Evolutionary conservation across 2,113 vertebrate species (phyloP).

Genomic region (Sebastes fasciatus): DNA sequence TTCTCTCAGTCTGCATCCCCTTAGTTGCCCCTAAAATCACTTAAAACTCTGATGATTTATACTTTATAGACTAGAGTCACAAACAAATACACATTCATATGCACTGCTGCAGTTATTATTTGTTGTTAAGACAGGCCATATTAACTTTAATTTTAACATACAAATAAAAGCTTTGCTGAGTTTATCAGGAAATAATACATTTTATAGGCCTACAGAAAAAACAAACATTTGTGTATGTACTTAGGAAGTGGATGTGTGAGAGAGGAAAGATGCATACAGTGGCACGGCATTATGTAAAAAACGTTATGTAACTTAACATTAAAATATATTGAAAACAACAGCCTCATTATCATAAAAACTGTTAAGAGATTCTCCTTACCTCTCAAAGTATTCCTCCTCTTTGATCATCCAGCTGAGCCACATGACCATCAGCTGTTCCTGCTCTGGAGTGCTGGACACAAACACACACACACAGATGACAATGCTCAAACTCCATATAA

Average conservation of each 20-base stretch:
- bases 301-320: too few relatives aligned
- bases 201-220: too few relatives aligned
- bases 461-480: background rate
- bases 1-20: background rate
- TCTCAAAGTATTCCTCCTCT: constrained; percentile 99
- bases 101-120: constrained; percentile 24
- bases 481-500: background rate
- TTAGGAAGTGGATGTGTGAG: too few relatives aligned
- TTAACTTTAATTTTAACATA: constrained; percentile 8
- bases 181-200: background rate
- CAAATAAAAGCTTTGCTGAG: background rate
- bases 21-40: background rate
- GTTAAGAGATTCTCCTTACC: constrained; percentile 80
- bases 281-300: too few relatives aligned
- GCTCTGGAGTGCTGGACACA: constrained; percentile 92
- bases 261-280: too few relatives aligned
- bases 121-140: constrained; percentile 15
- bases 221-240: too few relatives aligned
- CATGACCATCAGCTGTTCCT: constrained; percentile 97
- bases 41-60: constrained; percentile 33
- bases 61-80: constrained; percentile 25
- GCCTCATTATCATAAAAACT: background rate
- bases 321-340: too few relatives aligned
- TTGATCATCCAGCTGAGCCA: constrained; percentile 99
- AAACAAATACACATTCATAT: background rate